These are phyloP conservation scores for Knipowitschia caucasica DNA, from an alignment of 2,797 vertebrate species.

Conservation along the genomic window DNA sequence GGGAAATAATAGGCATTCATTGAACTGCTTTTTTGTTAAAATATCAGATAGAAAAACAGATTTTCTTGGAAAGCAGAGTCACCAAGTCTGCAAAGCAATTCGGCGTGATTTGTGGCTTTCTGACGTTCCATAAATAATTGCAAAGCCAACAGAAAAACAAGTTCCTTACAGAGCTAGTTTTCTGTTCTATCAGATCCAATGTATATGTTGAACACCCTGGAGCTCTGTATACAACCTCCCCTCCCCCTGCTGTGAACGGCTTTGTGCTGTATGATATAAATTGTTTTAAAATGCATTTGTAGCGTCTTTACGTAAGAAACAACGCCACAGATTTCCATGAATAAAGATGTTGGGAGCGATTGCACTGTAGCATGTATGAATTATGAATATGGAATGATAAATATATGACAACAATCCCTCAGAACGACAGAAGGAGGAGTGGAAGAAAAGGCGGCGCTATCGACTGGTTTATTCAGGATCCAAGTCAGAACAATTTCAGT, in stretches of 20 bases:
- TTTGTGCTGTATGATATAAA: neutral
- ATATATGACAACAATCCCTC: constrained; percentile 12
- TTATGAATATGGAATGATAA: constrained; percentile 25
- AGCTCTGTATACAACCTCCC: neutral
- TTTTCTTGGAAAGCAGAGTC: neutral
- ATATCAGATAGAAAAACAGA: too few species aligned
- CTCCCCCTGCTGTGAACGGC: neutral
- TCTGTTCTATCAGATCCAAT: neutral
- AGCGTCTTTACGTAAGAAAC: neutral
- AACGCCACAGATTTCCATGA: neutral
- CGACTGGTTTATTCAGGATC: too few species aligned
- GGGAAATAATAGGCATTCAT: too few species aligned
- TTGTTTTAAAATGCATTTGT: neutral
- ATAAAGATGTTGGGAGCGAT: constrained; percentile 3
- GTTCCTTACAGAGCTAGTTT: neutral
- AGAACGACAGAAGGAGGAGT: neutral
- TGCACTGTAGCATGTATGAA: constrained; percentile 1
- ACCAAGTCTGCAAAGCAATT: neutral
- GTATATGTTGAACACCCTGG: neutral
- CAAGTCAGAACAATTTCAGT: too few species aligned
- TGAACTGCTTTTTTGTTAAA: too few species aligned
- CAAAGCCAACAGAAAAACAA: neutral
- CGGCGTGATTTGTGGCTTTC: neutral
- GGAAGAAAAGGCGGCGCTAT: neutral
- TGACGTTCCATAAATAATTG: neutral